Base-by-base conservation (phyloP, 1,140 invertebrate species). In the Dermatophagoides farinae region DNA sequence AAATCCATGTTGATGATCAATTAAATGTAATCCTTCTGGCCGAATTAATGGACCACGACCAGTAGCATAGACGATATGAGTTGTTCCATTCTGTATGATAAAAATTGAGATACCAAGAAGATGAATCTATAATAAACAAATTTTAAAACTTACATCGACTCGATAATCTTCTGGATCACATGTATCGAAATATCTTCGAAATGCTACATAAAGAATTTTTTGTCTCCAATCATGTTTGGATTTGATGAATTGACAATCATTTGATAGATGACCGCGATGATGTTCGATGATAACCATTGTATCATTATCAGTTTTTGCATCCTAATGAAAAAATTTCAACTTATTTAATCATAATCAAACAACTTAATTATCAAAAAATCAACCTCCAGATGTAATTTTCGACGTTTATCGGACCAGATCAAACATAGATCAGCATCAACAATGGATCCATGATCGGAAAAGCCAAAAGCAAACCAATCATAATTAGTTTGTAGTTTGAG, bases 151-250 rank as follows among this genome's bases (percentile, higher is more conserved):
- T 73, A 85, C 85, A 73, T 90, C 83, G 59, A 97, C 83, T 1
- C 85, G 71, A 67, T 96, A 89, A 73, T 97, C 91, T 20, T 83
- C 71, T 12, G 78, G 71, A 71, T 97, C 90, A 68, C 92, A 97
- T 8, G 91, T 96, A 64, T 91, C 84, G 67, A 95, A 93, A 68
- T 82, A 79, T 59, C 89, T 76, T 5, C 78, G 74, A 68, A 88
- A 93, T 1, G 80, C 77, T 68, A 90, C 78, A 66, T 79, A 82
- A 18, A 79, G 75, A 6, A 76, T 67, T 18, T 47, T 18, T 23
- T 47, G 18, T 62, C 79, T 76, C 40, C 76, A 73, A 62, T 77
- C 73, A 63, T 67, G 69, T 64, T 71, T 75, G 64, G 68, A 8
- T 54, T 80, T 61, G 6, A 65, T 44, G 39, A 67, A 44, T 22